Conservation (phyloP, 1,140 invertebrate genomes). For the Habropoda laboriosa region DNA sequence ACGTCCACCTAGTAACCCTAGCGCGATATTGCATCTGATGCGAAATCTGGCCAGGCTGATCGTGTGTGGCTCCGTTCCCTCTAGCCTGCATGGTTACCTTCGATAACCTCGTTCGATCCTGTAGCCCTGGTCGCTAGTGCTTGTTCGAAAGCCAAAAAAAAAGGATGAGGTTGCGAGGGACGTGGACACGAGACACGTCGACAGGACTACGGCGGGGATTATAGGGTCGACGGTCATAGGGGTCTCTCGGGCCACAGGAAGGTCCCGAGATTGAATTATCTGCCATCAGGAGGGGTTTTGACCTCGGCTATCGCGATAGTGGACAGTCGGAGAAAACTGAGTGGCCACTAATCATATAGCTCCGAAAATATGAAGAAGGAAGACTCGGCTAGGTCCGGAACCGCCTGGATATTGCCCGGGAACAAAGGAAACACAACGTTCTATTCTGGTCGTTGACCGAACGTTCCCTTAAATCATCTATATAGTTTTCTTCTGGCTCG, state of each 20-base stretch:
- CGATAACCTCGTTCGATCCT: constrained; percentile 69
- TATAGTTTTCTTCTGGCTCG: constrained; percentile 41
- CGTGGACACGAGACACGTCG: constrained; percentile 58
- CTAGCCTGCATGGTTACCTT: constrained; percentile 68
- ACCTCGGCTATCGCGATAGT: constrained; percentile 63
- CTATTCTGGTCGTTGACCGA: constrained; percentile 39
- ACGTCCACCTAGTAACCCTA: constrained; percentile 54
- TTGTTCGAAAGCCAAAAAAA: constrained; percentile 57
- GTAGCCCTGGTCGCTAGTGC: constrained; percentile 47
- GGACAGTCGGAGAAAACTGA: constrained; percentile 64
- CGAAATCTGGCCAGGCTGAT: constrained; percentile 69
- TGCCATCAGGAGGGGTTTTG: constrained; percentile 62
- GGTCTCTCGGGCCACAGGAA: constrained; percentile 57
- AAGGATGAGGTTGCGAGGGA: constrained; percentile 51
- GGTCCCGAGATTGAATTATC: constrained; percentile 78
- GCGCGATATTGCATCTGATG: constrained; percentile 74
- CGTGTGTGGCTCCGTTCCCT: constrained; percentile 40
- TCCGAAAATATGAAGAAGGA: constrained; percentile 53
- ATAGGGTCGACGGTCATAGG: constrained; percentile 57
- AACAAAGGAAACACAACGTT: constrained; percentile 67
- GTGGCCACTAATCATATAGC: constrained; percentile 72
- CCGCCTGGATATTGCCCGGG: constrained; percentile 61
- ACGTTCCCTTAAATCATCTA: constrained; percentile 72
- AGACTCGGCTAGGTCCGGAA: constrained; percentile 51
- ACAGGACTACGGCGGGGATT: constrained; percentile 61